phyloP scores from a whole-genome alignment of 2,888 invertebrate genomes.

The Cantharis lateralis region DNA sequence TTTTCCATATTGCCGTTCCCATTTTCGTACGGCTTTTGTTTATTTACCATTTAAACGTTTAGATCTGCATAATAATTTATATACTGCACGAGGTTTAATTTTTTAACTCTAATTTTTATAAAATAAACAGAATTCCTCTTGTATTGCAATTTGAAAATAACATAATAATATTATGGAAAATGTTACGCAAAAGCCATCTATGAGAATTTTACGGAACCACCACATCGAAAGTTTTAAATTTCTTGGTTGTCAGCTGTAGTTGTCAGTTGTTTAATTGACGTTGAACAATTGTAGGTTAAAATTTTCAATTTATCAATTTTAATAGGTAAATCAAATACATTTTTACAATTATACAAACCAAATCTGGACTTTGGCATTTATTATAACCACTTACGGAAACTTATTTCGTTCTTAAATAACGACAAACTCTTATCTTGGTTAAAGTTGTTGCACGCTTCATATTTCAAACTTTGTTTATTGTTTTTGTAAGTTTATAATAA shows the following conservation, averaged over 20 bases:
- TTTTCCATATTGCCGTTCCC: too few species aligned
- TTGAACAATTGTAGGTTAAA: neutral
- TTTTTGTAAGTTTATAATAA: neutral
- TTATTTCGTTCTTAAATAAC: neutral
- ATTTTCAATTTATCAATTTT: neutral
- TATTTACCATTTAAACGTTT: too few species aligned
- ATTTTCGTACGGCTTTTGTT: too few species aligned
- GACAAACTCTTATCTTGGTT: neutral
- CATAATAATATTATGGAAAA: neutral
- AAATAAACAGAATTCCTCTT: too few species aligned
- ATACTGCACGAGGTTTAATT: too few species aligned
- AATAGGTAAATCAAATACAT: neutral
- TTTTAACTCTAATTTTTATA: too few species aligned
- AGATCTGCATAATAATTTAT: too few species aligned
- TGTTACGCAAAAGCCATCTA: neutral
- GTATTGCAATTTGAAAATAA: neutral
- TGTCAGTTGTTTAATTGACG: neutral
- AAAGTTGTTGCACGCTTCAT: neutral
- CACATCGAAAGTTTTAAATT: neutral
- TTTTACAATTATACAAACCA: too few species aligned
- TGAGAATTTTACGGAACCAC: neutral
- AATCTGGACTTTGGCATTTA: neutral
- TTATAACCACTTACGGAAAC: neutral
- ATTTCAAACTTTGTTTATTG: neutral
- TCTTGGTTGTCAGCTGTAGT: neutral